Base-by-base conservation (phyloP, 2,888 invertebrate species). In the Hecatera dysodea region DNA sequence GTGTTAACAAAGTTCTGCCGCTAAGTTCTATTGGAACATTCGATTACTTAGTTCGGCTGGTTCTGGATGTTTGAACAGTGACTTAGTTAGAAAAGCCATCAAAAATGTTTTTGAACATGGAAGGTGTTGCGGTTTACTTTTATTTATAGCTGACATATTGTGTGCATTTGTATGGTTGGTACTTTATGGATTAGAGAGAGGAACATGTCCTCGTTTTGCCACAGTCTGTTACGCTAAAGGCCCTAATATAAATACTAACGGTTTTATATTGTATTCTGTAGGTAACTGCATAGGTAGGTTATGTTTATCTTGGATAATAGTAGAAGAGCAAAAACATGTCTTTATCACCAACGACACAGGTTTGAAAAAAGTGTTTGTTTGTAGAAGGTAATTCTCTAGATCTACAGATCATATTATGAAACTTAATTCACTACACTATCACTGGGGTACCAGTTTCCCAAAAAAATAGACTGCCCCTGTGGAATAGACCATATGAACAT, bases 11-110 rank as follows among this genome's bases (percentile, higher is more conserved):
- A 84, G 66, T 81, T 81, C 62, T 27, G 24, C 63, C 44, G 39
- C 62, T 65, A 82, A 82, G 56, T 82, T 84, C 57, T 65, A 73
- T 73, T 68, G 55, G 71, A 74, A 72, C 75, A 70, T 82, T 82
- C 75, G 68, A 74, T 82, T 82, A 67, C 64, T 82, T 74, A 57
- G 68, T 72, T 72, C 57, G 29, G 12, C 53, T 60, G 53, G 27
- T 67, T 67, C 33, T 46, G 63, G 55, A 42, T 78, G 55, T 67
- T 73, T 65, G 55, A 61, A 36, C 61, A 61, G 59, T 61, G 66
- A 57, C 55, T 81, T 71, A 22, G 33, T 29, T 29, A 27, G 8
- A 44, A 52, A 39, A 46, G 19, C 6, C 27, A 59, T 42, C 44
- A 22, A 24, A 61, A 57, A 27, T 12, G 8, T 52, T 22, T 57